Base-by-base conservation (phyloP, 2,797 vertebrate species). In the Pangasius krempfi region DNA sequence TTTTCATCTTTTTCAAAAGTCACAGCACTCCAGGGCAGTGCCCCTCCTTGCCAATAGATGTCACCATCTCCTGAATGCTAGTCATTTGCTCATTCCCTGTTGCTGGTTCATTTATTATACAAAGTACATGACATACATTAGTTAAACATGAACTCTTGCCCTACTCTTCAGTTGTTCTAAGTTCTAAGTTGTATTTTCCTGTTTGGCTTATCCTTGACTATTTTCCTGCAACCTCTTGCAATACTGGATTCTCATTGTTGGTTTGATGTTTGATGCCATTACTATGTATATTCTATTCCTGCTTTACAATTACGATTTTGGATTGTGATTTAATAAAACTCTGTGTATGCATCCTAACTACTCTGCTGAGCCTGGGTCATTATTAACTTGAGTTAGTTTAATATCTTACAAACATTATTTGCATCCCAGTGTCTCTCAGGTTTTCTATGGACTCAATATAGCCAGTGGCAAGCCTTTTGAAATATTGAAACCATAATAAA, bases 401-500 rank as follows among this genome's bases (percentile, higher is more conserved):
- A 33, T 52, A 87, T 81, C 72, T 66, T 90, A 2, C 50, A 56
- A 88, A 88, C 2, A 76, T 73, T 44, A 44, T 73, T 72, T 33
- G 33, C 44, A 86, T 87, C 75, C 50, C 83, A 22, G 10, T 58
- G 52, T 54, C 82, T 83, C 68, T 47, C 68, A 88, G 81, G 25
- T 73, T 70, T 87, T 87, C 72, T 86, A 86, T 58, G 56, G 84
- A 86, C 47, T 88, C 37, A 80, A 83, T 80, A 84, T 73, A 56
- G 25, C 76, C 44, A 88, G 82, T 87, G 60, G 78, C 90, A 88
- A 30, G 78, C 40, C 60, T 87, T 89, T 50, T 86, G 64, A 92
- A 86, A 89, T 44, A 30, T 72, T 33, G 54, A 81, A 90, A 68
- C 84, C 70, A 73, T 89, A 85, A 86, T 82, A 60, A 90, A 88